These are phyloP conservation scores for Idaea straminata DNA, from an alignment of 2,888 invertebrate species.

Conservation along the genomic window DNA sequence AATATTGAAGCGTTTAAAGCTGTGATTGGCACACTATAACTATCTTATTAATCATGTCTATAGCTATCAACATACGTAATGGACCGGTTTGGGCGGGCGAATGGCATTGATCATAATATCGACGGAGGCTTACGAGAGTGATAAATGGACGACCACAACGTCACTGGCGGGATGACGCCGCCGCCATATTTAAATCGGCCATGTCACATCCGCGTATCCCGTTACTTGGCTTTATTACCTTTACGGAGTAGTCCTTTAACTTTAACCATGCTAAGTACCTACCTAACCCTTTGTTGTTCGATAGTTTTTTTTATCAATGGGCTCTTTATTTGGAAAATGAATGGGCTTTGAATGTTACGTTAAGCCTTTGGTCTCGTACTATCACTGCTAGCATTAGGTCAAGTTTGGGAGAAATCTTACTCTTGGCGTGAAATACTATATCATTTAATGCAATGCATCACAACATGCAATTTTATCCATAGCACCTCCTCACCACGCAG, in stretches of 20 bases:
- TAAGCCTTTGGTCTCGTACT: neutral
- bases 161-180: slow-evolving; percentile 69
- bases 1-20: neutral
- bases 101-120: slow-evolving; percentile 80
- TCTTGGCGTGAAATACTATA: neutral
- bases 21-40: neutral
- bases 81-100: slow-evolving; percentile 52
- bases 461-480: slow-evolving; percentile 26
- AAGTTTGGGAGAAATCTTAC: neutral
- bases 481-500: slow-evolving; percentile 32
- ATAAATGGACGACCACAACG: slow-evolving; percentile 74
- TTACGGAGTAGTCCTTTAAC: slow-evolving; percentile 2
- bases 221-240: slow-evolving; percentile 17
- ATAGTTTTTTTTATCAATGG: neutral
- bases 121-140: slow-evolving; percentile 77
- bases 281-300: neutral
- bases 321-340: neutral
- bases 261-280: slow-evolving; percentile 9
- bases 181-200: slow-evolving; percentile 75
- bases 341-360: neutral
- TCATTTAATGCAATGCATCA: neutral
- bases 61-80: slow-evolving; percentile 45
- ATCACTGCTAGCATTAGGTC: neutral
- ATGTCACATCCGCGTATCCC: slow-evolving; percentile 65
- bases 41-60: slow-evolving; percentile 5